These are phyloP conservation scores for Tonatia bakeri DNA, from an alignment of 2,113 vertebrate species.

Conservation along the genomic window DNA sequence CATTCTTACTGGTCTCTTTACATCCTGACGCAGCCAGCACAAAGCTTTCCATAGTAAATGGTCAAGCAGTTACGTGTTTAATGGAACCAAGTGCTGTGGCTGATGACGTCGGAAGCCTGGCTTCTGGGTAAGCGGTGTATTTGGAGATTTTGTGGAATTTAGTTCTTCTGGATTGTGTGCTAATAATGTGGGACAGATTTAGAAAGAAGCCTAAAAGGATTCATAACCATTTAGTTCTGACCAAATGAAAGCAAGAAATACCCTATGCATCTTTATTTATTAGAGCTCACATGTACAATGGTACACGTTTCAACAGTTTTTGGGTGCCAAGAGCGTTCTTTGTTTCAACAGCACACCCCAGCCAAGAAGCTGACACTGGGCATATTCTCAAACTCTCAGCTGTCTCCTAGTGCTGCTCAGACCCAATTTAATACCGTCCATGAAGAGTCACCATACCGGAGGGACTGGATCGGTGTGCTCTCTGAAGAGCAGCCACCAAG, in stretches of 20 bases:
- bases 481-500: background rate
- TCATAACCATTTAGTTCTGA: conserved; percentile 1
- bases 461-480: background rate
- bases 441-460: conserved; percentile 38
- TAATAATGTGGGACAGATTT: background rate
- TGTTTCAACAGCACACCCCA: conserved; percentile 20
- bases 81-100: background rate
- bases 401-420: conserved; percentile 60
- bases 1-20: background rate
- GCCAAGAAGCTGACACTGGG: conserved; percentile 28
- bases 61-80: background rate
- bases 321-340: conserved; percentile 13
- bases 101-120: background rate
- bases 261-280: background rate
- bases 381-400: conserved; percentile 46
- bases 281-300: background rate
- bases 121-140: background rate
- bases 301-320: background rate
- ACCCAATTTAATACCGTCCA: conserved; percentile 26
- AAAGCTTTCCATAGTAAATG: background rate
- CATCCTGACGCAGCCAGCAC: background rate
- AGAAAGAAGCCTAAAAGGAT: background rate
- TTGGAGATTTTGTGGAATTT: background rate
- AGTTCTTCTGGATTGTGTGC: background rate
- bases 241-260: background rate